Base-by-base conservation (phyloP, 2,888 invertebrate genomes). In the Cheiracanthium punctorium region DNA sequence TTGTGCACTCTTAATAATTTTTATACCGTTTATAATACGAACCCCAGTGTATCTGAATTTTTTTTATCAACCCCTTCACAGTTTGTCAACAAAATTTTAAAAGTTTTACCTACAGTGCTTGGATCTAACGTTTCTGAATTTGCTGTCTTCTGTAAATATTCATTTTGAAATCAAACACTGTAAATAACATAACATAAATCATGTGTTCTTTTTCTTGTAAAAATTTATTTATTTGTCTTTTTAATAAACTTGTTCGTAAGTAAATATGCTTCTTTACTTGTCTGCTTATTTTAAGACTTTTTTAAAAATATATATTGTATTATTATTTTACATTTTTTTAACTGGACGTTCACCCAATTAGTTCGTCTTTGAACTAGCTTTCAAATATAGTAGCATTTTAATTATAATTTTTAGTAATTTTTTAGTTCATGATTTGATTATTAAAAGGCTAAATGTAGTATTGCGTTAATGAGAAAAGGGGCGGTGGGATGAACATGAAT, bases 161-260 rank as follows among this genome's bases (percentile, higher is more conserved):
- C 12, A 24, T 58, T 58, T 58, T 58, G 24, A 17, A 58, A 58
- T 24, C 2, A 24, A 58, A 58, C 58, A 58, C 24, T 58, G 58
- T 58, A 58, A 24, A 58, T 58, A 58, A 58, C 58, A 58, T 58
- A 24, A 24, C 8, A 58, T 58, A 24, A 24, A 20, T 58, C 58
- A 24, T 37, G 4, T 24, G 4, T 24, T 2, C 24, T n/a, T 58
- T 58, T 58, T 24, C 58, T 24, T 58, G 58, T 58, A 58, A 58
- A 58, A 1, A 24, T 58, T 58, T 58, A 58, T 58, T 58, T 58
- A 58, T 58, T 58, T 58, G 58, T 58, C 58, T 58, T n/a, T n/a
- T 58, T 4, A 58, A 58, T 58, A 58, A 58, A 58, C n/a, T 24
- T 5, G 24, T 58, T 58, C 58, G n/a, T 48, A 10, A 48, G 58